phyloP scores from a whole-genome alignment of 2,888 invertebrate species.

The Synanthedon myopaeformis region DNA sequence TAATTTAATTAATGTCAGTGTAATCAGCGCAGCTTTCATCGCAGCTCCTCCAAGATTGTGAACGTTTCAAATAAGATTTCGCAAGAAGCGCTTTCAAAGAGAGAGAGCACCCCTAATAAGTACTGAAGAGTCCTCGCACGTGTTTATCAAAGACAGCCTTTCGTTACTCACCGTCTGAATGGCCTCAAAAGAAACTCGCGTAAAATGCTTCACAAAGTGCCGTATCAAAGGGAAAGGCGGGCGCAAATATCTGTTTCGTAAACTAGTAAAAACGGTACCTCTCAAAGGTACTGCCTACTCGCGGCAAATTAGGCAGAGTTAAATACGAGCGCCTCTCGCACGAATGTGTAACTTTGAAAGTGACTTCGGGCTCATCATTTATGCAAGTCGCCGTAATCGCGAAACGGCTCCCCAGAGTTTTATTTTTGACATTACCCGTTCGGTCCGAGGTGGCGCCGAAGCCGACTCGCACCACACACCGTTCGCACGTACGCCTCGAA shows the following conservation, averaged over 20 bases:
- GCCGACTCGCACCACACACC: conserved; percentile 11
- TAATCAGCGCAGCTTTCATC: conserved; percentile 67
- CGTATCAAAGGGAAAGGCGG: conserved; percentile 69
- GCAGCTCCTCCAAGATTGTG: conserved; percentile 64
- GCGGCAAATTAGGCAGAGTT: conserved; percentile 69
- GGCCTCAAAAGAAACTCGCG: conserved; percentile 71
- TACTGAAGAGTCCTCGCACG: conserved; percentile 71
- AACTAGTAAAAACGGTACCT: conserved; percentile 68
- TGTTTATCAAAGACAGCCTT: conserved; percentile 72
- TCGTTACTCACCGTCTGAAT: conserved; percentile 71
- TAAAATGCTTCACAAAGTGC: conserved; percentile 71
- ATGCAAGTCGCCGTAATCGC: conserved; percentile 61
- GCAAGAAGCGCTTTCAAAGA: conserved; percentile 68
- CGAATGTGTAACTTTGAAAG: conserved; percentile 62
- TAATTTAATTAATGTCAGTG: conserved; percentile 69
- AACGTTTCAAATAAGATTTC: conserved; percentile 69
- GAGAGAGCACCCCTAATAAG: conserved; percentile 67
- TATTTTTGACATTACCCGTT: conserved; percentile 37
- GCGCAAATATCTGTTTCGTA: conserved; percentile 71
- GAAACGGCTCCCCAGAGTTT: conserved; percentile 43
- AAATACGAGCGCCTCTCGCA: conserved; percentile 62
- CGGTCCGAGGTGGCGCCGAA: conserved; percentile 20
- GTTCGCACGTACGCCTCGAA: conserved; percentile 35
- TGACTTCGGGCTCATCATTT: conserved; percentile 63
- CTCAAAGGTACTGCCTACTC: conserved; percentile 67